phyloP scores from a whole-genome alignment of 2,113 vertebrate genomes.

The Halichoerus grypus region DNA sequence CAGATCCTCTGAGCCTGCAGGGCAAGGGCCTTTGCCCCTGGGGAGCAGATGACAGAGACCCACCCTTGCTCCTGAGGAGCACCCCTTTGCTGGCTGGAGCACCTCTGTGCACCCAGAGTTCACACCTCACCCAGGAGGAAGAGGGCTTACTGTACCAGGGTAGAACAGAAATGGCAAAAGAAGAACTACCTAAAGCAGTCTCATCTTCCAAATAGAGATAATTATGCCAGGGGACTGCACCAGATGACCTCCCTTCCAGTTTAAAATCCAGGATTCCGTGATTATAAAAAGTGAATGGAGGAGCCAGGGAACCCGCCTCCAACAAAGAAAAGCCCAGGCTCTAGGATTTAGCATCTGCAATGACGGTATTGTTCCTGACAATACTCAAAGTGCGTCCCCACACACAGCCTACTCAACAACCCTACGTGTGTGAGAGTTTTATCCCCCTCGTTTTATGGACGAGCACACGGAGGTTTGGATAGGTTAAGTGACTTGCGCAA shows the following conservation, averaged over 20 bases:
- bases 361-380: background rate
- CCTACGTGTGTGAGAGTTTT: background rate
- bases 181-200: slow-evolving; percentile 39
- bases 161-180: slow-evolving; percentile 31
- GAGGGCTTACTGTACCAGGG: slow-evolving; percentile 15
- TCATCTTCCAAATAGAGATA: slow-evolving; percentile 48
- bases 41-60: background rate
- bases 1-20: background rate
- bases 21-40: background rate
- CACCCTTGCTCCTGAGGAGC: background rate
- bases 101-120: background rate
- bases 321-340: background rate
- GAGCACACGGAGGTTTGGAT: slow-evolving; percentile 15
- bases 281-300: background rate
- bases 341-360: background rate
- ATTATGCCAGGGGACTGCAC: slow-evolving; percentile 23
- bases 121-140: background rate
- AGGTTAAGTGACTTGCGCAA: background rate
- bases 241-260: slow-evolving; percentile 47
- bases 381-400: background rate
- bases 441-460: background rate
- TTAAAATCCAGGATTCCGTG: slow-evolving; percentile 41
- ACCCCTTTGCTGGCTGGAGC: background rate
- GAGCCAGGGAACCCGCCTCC: slow-evolving; percentile 3
- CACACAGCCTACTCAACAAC: background rate